Percentiles rank a stretch among this genome's conserved stretches.
phyloP scores from a whole-genome alignment of 37 sponge, comb jelly and placozoan genomes.

The Haliclona indistincta region DNA sequence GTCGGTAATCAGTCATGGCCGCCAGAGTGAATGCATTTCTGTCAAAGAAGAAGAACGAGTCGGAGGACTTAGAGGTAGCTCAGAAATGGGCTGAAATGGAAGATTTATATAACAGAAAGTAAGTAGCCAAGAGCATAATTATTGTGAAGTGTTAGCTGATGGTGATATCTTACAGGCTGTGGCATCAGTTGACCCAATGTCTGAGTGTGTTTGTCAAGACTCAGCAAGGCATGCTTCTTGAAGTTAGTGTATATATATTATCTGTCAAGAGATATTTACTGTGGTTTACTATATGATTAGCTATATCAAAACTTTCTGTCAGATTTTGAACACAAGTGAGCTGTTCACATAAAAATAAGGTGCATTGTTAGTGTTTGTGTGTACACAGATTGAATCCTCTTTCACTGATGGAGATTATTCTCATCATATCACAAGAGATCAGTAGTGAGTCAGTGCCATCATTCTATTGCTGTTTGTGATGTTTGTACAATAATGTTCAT shows the following conservation, averaged over 20 bases:
- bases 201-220: conserved; percentile 55
- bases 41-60: conserved; percentile 1
- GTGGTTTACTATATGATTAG: conserved; percentile 15
- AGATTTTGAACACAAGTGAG: conserved; percentile 76
- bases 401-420: conserved; percentile 61
- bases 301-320: conserved; percentile 64
- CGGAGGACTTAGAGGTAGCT: conserved; percentile 44
- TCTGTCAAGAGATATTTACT: not conserved
- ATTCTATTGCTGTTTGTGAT: not conserved
- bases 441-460: conserved; percentile 16
- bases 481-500: not conserved
- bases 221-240: conserved; percentile 48
- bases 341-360: not conserved
- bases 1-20: conserved; percentile 10
- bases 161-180: conserved; percentile 47
- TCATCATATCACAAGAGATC: conserved; percentile 46
- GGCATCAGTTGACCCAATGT: conserved; percentile 73
- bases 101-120: conserved; percentile 50
- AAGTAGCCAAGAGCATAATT: not conserved
- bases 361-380: not conserved
- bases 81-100: conserved; percentile 59
- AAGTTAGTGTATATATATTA: conserved; percentile 25
- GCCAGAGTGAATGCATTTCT: conserved; percentile 32
- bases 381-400: conserved; percentile 64
- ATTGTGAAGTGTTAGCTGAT: not conserved